Conservation (phyloP, 2,113 vertebrate species). For the Xenus cinereus region DNA sequence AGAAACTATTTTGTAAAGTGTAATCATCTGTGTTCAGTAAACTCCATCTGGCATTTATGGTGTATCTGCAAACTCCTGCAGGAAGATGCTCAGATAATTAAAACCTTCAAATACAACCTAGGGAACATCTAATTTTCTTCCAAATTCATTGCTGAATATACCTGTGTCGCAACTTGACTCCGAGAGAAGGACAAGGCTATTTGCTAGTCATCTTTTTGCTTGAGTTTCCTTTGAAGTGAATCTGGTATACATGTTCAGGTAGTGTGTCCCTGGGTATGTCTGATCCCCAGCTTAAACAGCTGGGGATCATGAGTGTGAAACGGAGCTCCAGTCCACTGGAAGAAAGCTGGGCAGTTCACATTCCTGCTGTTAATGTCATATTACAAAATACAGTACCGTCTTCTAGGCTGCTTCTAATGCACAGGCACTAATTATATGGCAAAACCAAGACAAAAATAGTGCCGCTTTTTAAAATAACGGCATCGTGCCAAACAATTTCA, state of each 20-base stretch:
- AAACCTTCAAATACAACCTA: not conserved
- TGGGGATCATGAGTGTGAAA: not conserved
- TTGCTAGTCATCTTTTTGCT: not conserved
- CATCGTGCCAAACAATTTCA: not conserved
- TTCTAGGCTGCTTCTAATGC: not conserved
- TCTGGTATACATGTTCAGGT: not conserved
- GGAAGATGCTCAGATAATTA: not conserved
- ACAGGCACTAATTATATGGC: not conserved
- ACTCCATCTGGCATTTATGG: not conserved
- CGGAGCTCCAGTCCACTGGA: not conserved
- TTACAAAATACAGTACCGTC: not conserved
- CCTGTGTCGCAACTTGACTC: not conserved
- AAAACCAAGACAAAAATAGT: not conserved
- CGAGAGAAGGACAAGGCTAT: not conserved
- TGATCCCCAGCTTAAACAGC: not conserved
- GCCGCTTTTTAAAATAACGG: not conserved
- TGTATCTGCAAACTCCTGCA: not conserved
- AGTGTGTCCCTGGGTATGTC: not conserved
- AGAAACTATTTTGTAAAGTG: not conserved
- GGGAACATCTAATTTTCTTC: not conserved
- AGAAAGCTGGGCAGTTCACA: not conserved
- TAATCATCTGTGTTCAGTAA: conserved; percentile 13
- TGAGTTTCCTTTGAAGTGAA: not conserved
- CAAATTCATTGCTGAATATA: not conserved
- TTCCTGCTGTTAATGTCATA: not conserved